Base-by-base conservation (phyloP, 2,113 vertebrate genomes). In the Leptosomus discolor region DNA sequence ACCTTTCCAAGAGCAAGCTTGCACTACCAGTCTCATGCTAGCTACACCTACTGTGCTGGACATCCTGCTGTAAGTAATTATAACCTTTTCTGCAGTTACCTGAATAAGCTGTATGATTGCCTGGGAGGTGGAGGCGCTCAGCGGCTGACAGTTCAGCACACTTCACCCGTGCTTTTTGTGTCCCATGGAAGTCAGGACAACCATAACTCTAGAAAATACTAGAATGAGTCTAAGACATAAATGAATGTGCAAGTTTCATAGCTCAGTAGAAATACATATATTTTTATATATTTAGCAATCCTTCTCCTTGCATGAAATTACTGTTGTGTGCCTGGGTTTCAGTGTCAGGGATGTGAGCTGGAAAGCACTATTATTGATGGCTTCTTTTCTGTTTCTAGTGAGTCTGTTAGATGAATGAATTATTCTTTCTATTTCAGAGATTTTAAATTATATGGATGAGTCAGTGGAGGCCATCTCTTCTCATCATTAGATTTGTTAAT, bases 11-110 rank as follows among this genome's bases (percentile, higher is more conserved):
- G 98, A 94, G 91, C 98, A 54, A 98, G 97, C 97, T 97, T 98
- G 94, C 99, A 99, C 96, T 98, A 98, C 97, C 98, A 98, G 58
- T 98, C 98, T 34, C 98, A 98, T 56, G 97, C 98, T 87, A 98
- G 98, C 98, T 99, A 99, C 87, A 96, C 98, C 97, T 99, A 98
- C 98, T 99, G 98, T 96, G 95, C 98, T 37, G 97, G 98, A 79
- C 98, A 98, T 75, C 98, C 98, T 94, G 93, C 98, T 94, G 99
- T 99, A 97, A 99, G 99, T 99, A 98, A 78, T 43, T 37, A 54
- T 56, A 16, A 39, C 7, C n/a, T 93, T 96, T 88, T 88, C 27
- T 92, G 85, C 58, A 75, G 34, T 69, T 87, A 67, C 34, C 17
- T 85, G 39, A 69, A 74, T 79, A 45, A 46, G 45, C 34, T 32